Evolutionary conservation across 2,888 invertebrate species (phyloP).

Genomic region (Mantis religiosa): DNA sequence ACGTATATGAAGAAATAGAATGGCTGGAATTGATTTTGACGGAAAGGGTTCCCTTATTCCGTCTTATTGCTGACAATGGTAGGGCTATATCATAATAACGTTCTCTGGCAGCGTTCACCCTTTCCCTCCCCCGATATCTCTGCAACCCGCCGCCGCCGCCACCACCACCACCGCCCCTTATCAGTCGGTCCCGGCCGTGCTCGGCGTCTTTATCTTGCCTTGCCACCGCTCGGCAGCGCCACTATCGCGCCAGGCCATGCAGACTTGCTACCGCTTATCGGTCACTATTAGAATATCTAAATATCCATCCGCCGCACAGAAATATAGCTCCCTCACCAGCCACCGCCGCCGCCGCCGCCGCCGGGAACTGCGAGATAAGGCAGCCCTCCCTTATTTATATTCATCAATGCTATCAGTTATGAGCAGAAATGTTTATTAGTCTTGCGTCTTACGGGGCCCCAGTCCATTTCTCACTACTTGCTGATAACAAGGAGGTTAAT

Average conservation of each 20-base stretch:
- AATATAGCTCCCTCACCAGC: slow-evolving; percentile 28
- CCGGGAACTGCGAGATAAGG: slow-evolving; percentile 19
- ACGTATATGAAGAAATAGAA: too few species aligned
- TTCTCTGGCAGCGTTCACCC: neutral
- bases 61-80: neutral
- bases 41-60: neutral
- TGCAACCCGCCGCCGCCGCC: slow-evolving; percentile 15
- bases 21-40: neutral
- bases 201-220: slow-evolving; percentile 17
- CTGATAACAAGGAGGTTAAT: neutral
- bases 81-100: neutral
- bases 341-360: too few species aligned
- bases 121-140: slow-evolving; percentile 18
- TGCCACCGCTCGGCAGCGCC: slow-evolving; percentile 23
- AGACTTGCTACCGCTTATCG: slow-evolving; percentile 36
- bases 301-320: slow-evolving; percentile 38
- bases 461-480: slow-evolving; percentile 37
- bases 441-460: slow-evolving; percentile 26
- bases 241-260: slow-evolving; percentile 28
- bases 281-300: slow-evolving; percentile 41
- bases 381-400: slow-evolving; percentile 33
- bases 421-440: slow-evolving; percentile 34
- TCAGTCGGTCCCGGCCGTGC: neutral
- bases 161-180: neutral
- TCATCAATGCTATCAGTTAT: slow-evolving; percentile 34